These are phyloP conservation scores for Eulacestoma nigropectus DNA, from an alignment of 2,113 vertebrate species.

Conservation along the genomic window DNA sequence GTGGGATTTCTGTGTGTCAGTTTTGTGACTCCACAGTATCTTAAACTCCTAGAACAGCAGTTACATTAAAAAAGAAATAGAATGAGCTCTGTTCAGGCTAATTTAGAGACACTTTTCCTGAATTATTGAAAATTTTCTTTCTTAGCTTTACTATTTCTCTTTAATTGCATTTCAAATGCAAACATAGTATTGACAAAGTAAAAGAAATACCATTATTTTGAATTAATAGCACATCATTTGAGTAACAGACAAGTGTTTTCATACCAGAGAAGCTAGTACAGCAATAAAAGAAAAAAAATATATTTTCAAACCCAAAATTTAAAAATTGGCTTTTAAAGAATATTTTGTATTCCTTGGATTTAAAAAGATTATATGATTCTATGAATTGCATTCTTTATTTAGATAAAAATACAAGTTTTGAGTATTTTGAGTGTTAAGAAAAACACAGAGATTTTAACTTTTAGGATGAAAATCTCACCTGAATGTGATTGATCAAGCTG, in stretches of 20 bases:
- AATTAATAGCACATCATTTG: not conserved
- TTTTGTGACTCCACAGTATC: not conserved
- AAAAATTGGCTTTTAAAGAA: not conserved
- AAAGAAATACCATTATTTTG: not conserved
- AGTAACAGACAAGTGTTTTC: not conserved
- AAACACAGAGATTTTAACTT: not conserved
- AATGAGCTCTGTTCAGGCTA: not conserved
- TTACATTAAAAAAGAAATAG: not conserved
- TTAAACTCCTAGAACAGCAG: not conserved
- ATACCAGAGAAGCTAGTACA: not conserved
- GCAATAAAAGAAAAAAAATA: not conserved
- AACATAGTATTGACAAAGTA: not conserved
- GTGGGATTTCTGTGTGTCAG: not conserved
- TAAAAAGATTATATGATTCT: not conserved
- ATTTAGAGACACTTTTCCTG: not conserved
- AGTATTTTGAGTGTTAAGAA: not conserved
- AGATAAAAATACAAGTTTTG: not conserved
- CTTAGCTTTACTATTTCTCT: not conserved
- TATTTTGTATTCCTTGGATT: not conserved
- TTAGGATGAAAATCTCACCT: not conserved
- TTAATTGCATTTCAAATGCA: not conserved
- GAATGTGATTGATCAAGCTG: not conserved
- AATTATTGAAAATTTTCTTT: not conserved
- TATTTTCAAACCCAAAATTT: rapidly evolving
- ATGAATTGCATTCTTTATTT: not conserved